These are phyloP conservation scores for Synanthedon myopaeformis DNA, from an alignment of 2,888 invertebrate genomes.

Conservation along the genomic window DNA sequence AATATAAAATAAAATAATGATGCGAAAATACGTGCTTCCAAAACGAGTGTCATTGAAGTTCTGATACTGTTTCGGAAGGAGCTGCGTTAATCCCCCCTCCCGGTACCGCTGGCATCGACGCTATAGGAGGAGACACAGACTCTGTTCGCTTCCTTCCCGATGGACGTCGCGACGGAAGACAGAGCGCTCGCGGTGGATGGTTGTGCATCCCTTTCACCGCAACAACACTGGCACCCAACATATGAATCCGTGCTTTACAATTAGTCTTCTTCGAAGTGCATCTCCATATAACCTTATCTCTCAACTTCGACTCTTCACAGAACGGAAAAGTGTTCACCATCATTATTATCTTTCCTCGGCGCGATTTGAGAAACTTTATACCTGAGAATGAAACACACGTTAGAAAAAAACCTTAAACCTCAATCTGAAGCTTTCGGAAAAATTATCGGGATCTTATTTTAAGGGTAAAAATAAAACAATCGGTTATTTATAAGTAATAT, in stretches of 20 bases:
- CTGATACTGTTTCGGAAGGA: neutral
- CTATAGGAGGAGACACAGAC: conserved; percentile 6
- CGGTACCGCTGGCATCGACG: neutral
- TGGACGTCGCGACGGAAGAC: conserved; percentile 28
- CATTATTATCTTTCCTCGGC: conserved; percentile 66
- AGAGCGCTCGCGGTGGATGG: conserved; percentile 52
- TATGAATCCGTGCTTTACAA: conserved; percentile 64
- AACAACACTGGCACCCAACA: conserved; percentile 58
- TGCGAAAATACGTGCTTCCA: neutral
- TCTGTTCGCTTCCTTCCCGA: conserved; percentile 19
- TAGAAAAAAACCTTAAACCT: conserved; percentile 15
- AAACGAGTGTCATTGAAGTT: conserved; percentile 1
- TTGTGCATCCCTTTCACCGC: conserved; percentile 67
- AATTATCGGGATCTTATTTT: neutral
- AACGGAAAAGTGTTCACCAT: conserved; percentile 68
- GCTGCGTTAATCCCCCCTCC: neutral
- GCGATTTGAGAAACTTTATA: conserved; percentile 63
- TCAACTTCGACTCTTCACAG: conserved; percentile 64
- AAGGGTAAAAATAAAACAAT: conserved; percentile 43
- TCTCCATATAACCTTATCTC: conserved; percentile 66
- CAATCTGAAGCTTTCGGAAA: too few relatives aligned
- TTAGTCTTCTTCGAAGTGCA: conserved; percentile 68
- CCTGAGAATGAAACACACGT: conserved; percentile 47
- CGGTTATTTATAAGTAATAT: conserved; percentile 67
- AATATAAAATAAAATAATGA: neutral